Evolutionary conservation across 2,113 vertebrate genomes (phyloP).

Genomic region (Actenoides hombroni): DNA sequence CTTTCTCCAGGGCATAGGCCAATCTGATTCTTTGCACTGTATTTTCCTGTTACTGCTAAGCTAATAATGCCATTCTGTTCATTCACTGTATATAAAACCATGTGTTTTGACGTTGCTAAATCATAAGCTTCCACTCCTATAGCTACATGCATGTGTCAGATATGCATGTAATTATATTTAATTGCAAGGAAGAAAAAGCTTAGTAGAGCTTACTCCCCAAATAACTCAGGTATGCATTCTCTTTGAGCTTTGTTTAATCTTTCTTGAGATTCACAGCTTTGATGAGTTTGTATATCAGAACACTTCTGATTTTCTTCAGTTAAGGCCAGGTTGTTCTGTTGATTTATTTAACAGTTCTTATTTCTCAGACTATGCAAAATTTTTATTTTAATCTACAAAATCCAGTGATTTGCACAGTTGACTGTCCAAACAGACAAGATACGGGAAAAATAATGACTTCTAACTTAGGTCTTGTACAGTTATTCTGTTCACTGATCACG

Average conservation of each 20-base stretch:
- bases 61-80: background rate
- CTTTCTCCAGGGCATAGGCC: background rate
- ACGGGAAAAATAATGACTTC: background rate
- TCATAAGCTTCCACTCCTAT: background rate
- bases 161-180: slow-evolving; percentile 3
- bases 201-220: background rate
- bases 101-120: background rate
- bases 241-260: background rate
- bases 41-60: background rate
- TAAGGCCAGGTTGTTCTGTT: background rate
- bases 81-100: background rate
- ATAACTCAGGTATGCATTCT: background rate
- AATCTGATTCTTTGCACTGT: background rate
- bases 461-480: background rate
- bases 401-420: background rate
- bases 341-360: background rate
- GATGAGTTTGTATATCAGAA: background rate
- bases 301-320: background rate
- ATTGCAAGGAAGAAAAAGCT: background rate
- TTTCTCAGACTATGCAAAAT: background rate
- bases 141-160: background rate
- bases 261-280: background rate
- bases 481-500: background rate
- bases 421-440: background rate
- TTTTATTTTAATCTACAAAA: background rate